A percentile compares a stretch with the other conserved stretches of the same genome.
Evolutionary conservation across 2,113 vertebrate species (phyloP).

Genomic region (Harpagus bidentatus): DNA sequence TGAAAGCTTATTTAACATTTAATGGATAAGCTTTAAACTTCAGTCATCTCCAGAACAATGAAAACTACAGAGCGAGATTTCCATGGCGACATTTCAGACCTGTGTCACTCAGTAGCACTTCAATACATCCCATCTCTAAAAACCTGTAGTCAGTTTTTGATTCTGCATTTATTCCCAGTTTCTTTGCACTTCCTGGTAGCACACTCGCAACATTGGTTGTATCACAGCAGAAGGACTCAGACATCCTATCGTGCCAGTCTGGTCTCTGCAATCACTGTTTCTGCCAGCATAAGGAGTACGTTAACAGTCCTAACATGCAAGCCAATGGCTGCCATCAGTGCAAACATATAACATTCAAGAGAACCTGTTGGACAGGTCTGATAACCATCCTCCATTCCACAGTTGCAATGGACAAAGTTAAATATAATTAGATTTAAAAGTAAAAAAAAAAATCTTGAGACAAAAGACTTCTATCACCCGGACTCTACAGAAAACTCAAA

Average conservation of each 20-base stretch:
- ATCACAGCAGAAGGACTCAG: background rate
- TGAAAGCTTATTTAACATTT: constrained; percentile 44
- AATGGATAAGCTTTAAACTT: constrained; percentile 38
- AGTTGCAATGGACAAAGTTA: background rate
- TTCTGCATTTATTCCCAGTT: background rate
- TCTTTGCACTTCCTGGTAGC: background rate
- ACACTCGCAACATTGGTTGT: background rate
- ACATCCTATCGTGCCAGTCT: background rate
- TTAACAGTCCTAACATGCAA: background rate
- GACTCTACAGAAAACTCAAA: background rate
- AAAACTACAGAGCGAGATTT: constrained; percentile 9
- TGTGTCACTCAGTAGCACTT: background rate
- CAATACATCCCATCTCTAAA: background rate
- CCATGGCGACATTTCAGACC: constrained; percentile 11
- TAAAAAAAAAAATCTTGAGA: background rate
- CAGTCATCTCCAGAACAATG: constrained; percentile 23
- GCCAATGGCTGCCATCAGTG: background rate
- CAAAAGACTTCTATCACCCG: background rate
- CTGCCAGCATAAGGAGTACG: background rate
- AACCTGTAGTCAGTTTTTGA: background rate
- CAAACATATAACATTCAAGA: background rate
- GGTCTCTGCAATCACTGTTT: background rate
- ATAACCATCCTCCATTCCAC: background rate
- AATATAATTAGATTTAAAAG: background rate
- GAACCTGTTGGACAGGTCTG: background rate